Evolutionary conservation across 2,888 invertebrate genomes (phyloP).

Genomic region (Thymelicus acteon): DNA sequence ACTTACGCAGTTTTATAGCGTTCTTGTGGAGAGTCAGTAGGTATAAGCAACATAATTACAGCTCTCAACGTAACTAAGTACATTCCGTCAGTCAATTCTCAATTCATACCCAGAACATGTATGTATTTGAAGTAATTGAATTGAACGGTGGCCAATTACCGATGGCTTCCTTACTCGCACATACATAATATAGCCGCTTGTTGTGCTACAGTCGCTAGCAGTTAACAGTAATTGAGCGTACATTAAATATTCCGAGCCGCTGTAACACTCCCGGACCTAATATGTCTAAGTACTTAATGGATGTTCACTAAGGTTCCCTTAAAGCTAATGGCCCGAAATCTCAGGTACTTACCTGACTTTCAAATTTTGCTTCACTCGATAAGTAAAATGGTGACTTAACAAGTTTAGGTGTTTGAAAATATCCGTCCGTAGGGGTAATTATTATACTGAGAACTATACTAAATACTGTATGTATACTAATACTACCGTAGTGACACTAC

Average conservation of each 20-base stretch:
- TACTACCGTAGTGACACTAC: too few species aligned
- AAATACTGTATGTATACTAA: too few species aligned
- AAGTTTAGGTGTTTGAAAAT: not conserved
- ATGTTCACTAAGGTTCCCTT: not conserved
- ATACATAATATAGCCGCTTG: not conserved
- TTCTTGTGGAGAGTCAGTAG: too few species aligned
- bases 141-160: too few species aligned
- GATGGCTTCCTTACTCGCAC: not conserved
- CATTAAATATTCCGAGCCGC: slow-evolving; percentile 1
- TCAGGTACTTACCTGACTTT: not conserved
- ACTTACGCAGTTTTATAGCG: too few species aligned
- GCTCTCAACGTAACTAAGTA: too few species aligned
- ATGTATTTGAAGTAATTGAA: too few species aligned
- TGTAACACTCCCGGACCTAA: not conserved
- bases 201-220: not conserved
- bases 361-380: not conserved
- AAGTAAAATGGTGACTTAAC: not conserved
- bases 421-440: too few species aligned
- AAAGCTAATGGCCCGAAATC: not conserved
- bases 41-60: too few species aligned
- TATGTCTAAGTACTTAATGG: slow-evolving; percentile 1
- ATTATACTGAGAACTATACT: not conserved
- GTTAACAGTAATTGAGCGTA: not conserved
- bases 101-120: too few species aligned
- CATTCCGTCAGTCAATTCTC: too few species aligned